These are phyloP conservation scores for Plebejus melissa DNA, from an alignment of 2,888 invertebrate genomes.

Conservation along the genomic window DNA sequence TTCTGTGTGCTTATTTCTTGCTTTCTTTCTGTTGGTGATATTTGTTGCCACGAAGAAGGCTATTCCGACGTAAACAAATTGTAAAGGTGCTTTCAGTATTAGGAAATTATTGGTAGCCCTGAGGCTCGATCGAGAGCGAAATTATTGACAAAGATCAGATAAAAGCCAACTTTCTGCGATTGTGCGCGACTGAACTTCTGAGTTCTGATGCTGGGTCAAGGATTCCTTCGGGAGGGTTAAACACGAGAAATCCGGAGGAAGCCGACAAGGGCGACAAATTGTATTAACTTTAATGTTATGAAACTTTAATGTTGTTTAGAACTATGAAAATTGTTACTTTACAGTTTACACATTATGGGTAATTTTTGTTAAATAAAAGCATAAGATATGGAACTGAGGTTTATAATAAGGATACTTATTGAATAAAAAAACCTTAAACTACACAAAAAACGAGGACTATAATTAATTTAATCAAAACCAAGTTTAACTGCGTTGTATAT, in stretches of 20 bases:
- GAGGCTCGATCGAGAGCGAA: constrained; percentile 59
- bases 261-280: constrained; percentile 44
- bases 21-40: no score
- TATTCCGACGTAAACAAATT: background rate
- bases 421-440: background rate
- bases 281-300: constrained; percentile 9
- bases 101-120: constrained; percentile 28
- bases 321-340: background rate
- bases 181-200: constrained; percentile 49
- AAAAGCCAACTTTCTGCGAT: constrained; percentile 48
- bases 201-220: constrained; percentile 43
- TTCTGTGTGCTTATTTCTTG: background rate
- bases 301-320: background rate
- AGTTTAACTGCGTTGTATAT: no score
- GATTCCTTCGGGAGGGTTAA: constrained; percentile 61
- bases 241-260: constrained; percentile 65
- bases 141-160: constrained; percentile 51
- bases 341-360: background rate
- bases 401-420: background rate
- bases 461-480: no score
- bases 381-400: background rate
- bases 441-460: no score
- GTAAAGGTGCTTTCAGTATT: background rate
- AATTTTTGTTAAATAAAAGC: background rate
- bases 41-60: background rate